Percentiles rank a stretch among this genome's conserved stretches.
Evolutionary conservation across 2,113 vertebrate species (phyloP).

Genomic region (Bufo gargarizans): DNA sequence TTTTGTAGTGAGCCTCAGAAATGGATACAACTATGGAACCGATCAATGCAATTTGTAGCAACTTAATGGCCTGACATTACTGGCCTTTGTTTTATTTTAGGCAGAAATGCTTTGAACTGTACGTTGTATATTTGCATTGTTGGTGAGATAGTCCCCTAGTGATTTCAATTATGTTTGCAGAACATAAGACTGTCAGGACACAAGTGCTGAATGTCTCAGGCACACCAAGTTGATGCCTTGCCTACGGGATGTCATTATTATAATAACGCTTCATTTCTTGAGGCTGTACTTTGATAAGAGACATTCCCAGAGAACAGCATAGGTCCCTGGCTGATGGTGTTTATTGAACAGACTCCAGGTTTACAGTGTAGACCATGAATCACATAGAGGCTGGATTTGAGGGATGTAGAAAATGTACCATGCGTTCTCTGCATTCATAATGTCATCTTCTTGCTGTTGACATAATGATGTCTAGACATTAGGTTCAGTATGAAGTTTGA

Average conservation of each 20-base stretch:
- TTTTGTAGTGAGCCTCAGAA: not conserved
- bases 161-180: not conserved
- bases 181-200: not conserved
- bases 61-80: not conserved
- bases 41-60: not conserved
- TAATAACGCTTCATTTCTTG: slow-evolving; percentile 24
- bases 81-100: not conserved
- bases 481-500: slow-evolving; percentile 2
- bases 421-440: slow-evolving; percentile 36
- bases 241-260: slow-evolving; percentile 1
- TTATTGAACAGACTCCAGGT: slow-evolving; percentile 11
- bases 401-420: slow-evolving; percentile 21
- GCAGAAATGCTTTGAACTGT: not conserved
- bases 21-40: not conserved
- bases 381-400: slow-evolving; percentile 24
- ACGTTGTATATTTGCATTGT: slow-evolving; percentile 2
- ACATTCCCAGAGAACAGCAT: slow-evolving; percentile 9
- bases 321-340: slow-evolving; percentile 8
- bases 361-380: slow-evolving; percentile 25
- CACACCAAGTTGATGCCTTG: not conserved
- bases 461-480: slow-evolving; percentile 36
- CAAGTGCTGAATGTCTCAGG: not conserved
- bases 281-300: slow-evolving; percentile 43
- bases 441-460: slow-evolving; percentile 27
- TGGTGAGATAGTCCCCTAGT: slow-evolving; percentile 1